Evolutionary conservation across 2,888 invertebrate genomes (phyloP), one percentile per base, ranked within the genome.

Genomic region (Drosophila leonis): DNA sequence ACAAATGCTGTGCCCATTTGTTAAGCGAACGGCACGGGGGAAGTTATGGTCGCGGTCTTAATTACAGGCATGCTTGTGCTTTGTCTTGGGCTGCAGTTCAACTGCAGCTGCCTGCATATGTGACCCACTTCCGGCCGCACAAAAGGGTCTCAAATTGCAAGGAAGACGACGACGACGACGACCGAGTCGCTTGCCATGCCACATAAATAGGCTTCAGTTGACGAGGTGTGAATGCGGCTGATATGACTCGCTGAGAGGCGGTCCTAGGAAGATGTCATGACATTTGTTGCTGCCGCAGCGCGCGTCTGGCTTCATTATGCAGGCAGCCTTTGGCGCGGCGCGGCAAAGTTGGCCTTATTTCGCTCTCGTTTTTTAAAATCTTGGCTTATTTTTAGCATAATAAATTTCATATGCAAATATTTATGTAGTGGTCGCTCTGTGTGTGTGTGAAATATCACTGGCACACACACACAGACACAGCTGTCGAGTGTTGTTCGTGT

Each of bases 341-440:
- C 70, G 77, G 61, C 67, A 70, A 62, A 80, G 86, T 75, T 90
- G 80, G 90, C 88, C 90, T 65, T 88, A 88, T 88, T 90, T 90
- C 69, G 60, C 18, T 29, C 59, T 44, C 54, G 31, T 13, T 80
- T 78, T 91, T 80, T n/a, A n/a, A 90, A 90, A 91, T 92, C 91
- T 90, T 92, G 86, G 92, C 91, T 92, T 92, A 92, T 92, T 91
- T 91, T 81, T 84, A 84, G 92, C 90, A 90, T 91, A 90, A 91
- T 92, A 92, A 90, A 91, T 92, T 90, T 83, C 81, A 83, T 90
- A 91, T 92, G 92, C 88, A 92, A 92, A 92, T 92, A 85, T 90
- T 90, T 88, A 80, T 83, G 82, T 69, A 72, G 72, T 71, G 71
- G 63, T 73, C 48, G 65, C 41, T 70, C 15, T 39, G 31, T 49